Evolutionary conservation across 92 coral and sea anemone species (phyloP), one percentile per base, ranked within the genome.

Genomic region (Zoanthus gigantus): DNA sequence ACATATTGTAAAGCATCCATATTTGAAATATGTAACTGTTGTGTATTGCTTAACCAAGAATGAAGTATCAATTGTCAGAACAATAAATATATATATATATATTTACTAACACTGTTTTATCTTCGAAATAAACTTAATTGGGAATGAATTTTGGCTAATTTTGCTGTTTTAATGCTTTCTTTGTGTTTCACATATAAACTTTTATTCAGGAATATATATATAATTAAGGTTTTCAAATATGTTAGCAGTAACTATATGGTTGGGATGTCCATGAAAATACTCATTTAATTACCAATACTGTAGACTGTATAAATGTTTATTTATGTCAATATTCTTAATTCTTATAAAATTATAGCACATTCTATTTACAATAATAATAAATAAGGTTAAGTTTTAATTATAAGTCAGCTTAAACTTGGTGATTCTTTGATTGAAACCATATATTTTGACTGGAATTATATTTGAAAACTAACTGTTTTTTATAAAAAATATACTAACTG

Each of bases 401-500:
- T 60, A 60, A 60, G 66, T 60, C 66, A 60, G 66, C 66, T 60
- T 60, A 60, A 60, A 60, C 18, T 15, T 60, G 66, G 18, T 60
- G 18, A 60, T 0, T 60, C 66, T 60, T 60, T 60, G 66, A 60
- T 60, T 60, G 66, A 60, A 60, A 60, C 66, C 18, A 13, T 60
- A 60, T 60, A 60, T 60, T 60, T 60, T 60, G 2, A 60, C 66
- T 60, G 18, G 18, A 60, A 60, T 13, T 6, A 60, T 15, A 60
- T 60, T 13, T 60, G 66, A 60, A 60, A 60, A 60, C 66, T 60
- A 60, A 15, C 66, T 13, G 66, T 60, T 60, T 13, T 60, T 60
- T 60, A 60, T 60, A 60, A 60, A 60, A 60, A 60, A 60, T 15
- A 60, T 60, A 60, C 66, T 60, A 60, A 60, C 66, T 60, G 66